Evolutionary conservation across 2,888 invertebrate genomes (phyloP).

Genomic region (Rhingia campestris): DNA sequence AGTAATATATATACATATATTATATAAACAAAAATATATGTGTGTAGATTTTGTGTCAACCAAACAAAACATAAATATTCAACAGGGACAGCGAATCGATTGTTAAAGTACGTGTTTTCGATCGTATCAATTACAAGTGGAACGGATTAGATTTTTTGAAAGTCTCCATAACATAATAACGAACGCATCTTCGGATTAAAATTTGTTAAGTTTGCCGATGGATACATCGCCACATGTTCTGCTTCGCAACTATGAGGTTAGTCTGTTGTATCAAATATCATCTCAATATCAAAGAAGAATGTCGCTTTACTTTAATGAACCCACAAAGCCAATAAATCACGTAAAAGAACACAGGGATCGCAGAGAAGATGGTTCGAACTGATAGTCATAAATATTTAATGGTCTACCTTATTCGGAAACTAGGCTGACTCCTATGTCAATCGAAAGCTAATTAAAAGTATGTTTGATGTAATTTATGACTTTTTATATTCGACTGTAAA

Average conservation of each 20-base stretch:
- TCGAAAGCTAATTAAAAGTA: slow-evolving; percentile 39
- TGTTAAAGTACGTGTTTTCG: slow-evolving; percentile 57
- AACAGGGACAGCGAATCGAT: slow-evolving; percentile 36
- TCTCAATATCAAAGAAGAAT: background rate
- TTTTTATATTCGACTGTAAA: slow-evolving; percentile 8
- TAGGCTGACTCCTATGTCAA: slow-evolving; percentile 27
- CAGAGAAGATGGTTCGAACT: slow-evolving; percentile 36
- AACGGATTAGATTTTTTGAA: slow-evolving; percentile 21
- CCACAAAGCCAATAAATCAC: slow-evolving; percentile 42
- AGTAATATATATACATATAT: background rate
- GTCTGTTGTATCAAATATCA: slow-evolving; percentile 12
- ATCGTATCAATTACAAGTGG: slow-evolving; percentile 52
- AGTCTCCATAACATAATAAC: background rate
- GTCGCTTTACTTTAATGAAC: slow-evolving; percentile 11
- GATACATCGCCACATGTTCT: background rate
- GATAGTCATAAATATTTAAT: slow-evolving; percentile 34
- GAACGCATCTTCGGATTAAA: slow-evolving; percentile 11
- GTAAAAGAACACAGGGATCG: slow-evolving; percentile 24
- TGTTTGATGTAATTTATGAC: slow-evolving; percentile 32
- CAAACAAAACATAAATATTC: slow-evolving; percentile 52
- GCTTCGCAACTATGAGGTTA: slow-evolving; percentile 24
- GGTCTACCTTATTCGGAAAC: slow-evolving; percentile 12
- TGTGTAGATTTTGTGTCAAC: background rate
- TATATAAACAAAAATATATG: slow-evolving; percentile 6
- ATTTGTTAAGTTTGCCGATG: slow-evolving; percentile 5